These are phyloP conservation scores for Malacosoma neustria DNA, from an alignment of 2,888 invertebrate species.

Conservation along the genomic window DNA sequence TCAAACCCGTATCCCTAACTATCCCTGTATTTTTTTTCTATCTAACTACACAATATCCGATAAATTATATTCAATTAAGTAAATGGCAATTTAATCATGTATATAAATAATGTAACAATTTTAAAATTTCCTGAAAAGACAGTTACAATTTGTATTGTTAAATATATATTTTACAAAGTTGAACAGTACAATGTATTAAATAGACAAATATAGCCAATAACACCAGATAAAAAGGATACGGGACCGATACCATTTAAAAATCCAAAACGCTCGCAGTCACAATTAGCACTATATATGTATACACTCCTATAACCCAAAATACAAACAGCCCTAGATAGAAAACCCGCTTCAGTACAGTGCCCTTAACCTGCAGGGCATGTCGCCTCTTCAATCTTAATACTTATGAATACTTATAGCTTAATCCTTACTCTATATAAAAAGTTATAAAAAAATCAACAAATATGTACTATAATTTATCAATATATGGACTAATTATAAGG, in stretches of 20 bases:
- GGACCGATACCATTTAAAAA: not conserved
- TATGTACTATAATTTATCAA: no score
- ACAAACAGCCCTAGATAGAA: not conserved
- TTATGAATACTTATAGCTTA: no score
- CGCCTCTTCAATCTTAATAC: not conserved
- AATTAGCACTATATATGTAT: no score
- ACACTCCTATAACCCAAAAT: no score
- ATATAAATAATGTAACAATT: not conserved
- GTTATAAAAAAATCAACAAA: no score
- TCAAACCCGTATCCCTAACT: no score
- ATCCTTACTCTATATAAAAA: no score
- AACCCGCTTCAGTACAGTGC: not conserved
- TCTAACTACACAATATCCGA: no score
- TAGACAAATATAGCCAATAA: not conserved
- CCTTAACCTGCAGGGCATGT: not conserved
- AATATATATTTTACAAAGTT: not conserved
- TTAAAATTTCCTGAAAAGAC: not conserved
- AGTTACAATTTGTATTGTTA: not conserved
- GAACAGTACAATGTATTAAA: not conserved
- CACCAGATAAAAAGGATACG: not conserved
- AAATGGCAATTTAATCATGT: no score
- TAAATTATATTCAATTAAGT: no score
- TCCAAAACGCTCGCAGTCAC: not conserved
- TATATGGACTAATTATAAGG: no score
- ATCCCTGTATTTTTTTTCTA: no score